Evolutionary conservation across 2,888 invertebrate genomes (phyloP), one percentile per base, ranked within the genome.

Genomic region (Shargacucullia verbasci): DNA sequence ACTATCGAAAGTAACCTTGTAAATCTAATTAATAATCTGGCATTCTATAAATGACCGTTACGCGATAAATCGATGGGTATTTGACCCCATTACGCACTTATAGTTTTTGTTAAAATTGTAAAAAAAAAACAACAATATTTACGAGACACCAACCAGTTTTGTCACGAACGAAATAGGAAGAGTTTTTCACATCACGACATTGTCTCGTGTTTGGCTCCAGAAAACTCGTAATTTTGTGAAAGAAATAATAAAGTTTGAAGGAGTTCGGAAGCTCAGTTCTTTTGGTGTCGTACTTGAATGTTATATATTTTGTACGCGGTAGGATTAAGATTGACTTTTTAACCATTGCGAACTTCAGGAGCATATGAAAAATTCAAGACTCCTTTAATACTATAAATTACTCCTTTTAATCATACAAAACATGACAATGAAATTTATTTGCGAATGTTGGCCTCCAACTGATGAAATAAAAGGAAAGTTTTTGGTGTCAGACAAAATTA

Each of bases 201-300:
- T 69, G 62, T 62, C 44, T 59, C 66, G 62, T 62, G 70, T 66
- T 71, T 63, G 62, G 55, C 66, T 75, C 59, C 33, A 46, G 63
- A 50, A 57, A 76, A 75, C 63, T 72, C 68, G 73, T 76, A 78
- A 81, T 78, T 77, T 77, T 73, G 74, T 74, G 66, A 72, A 80
- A 77, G 72, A 81, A 76, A 77, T 76, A 79, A 76, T 72, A 76
- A 74, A 79, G 61, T 79, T 75, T 62, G 60, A 2, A 15, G n/a
- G 63, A 72, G 63, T 79, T 75, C 68, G 65, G 74, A 73, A 76
- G 66, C 68, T 72, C 49, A 53, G 64, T 71, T 75, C 66, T 70
- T 71, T 70, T 68, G 35, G 60, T 54, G 55, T 39, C 25, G 55
- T 40, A 59, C 60, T n/a, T n/a, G 56, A 59, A 62, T 57, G 56